A percentile compares a stretch with the other conserved stretches of the same genome.
phyloP scores from a whole-genome alignment of 2,113 vertebrate genomes.

The Oryctolagus cuniculus region DNA sequence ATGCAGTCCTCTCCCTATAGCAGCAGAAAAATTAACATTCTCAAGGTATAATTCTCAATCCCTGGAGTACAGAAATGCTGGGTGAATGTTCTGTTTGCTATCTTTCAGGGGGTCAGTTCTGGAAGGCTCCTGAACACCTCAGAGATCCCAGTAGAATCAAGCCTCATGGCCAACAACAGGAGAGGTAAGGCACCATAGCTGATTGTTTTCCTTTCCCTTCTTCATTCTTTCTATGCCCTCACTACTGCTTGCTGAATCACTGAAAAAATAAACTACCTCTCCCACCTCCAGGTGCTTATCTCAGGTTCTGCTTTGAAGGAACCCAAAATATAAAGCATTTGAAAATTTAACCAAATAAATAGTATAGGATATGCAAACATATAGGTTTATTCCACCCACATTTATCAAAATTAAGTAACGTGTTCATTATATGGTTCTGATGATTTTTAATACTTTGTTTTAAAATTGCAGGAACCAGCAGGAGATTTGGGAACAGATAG shows the following conservation, averaged over 20 bases:
- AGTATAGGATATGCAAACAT: not conserved
- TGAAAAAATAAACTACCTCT: not conserved
- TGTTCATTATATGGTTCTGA: not conserved
- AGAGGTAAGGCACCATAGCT: not conserved
- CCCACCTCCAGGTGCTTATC: not conserved
- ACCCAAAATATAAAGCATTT: not conserved
- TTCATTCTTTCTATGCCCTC: not conserved
- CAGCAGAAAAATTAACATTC: not conserved
- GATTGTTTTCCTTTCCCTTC: not conserved
- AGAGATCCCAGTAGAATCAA: not conserved
- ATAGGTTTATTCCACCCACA: not conserved
- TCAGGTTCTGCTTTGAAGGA: not conserved
- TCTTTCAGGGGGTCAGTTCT: not conserved
- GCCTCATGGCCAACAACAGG: not conserved
- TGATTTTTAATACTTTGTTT: conserved; percentile 55
- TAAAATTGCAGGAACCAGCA: conserved; percentile 16
- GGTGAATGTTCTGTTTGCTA: not conserved
- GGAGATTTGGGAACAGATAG: conserved; percentile 12
- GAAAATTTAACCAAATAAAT: conserved; percentile 9
- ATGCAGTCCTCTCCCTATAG: not conserved
- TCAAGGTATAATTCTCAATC: not conserved
- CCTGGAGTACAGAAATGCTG: not conserved
- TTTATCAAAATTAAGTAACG: conserved; percentile 13
- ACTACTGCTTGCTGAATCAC: not conserved
- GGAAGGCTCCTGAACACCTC: not conserved